phyloP scores from a whole-genome alignment of 2,888 invertebrate genomes.

The Beris chalybata region DNA sequence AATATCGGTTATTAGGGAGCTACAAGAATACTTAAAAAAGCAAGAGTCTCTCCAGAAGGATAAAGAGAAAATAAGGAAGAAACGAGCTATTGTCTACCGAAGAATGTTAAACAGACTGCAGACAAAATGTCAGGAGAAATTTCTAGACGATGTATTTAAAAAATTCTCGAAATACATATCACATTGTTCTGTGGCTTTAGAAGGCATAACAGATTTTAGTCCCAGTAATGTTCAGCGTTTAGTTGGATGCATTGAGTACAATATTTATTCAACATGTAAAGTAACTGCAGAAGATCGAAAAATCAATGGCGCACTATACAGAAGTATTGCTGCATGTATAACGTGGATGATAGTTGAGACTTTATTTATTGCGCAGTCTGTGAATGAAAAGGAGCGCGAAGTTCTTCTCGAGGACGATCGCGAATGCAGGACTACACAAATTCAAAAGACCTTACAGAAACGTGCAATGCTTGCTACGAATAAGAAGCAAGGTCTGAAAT shows the following conservation, averaged over 20 bases:
- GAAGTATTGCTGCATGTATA: constrained; percentile 2
- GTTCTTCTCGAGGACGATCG: background rate
- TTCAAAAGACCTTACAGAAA: background rate
- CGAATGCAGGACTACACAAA: background rate
- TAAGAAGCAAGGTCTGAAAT: background rate
- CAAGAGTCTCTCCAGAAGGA: constrained; percentile 5
- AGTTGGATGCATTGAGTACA: constrained; percentile 10
- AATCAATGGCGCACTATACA: constrained; percentile 10
- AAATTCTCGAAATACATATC: constrained; percentile 17
- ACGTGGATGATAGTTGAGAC: constrained; percentile 10
- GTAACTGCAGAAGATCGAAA: constrained; percentile 10
- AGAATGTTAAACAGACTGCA: constrained; percentile 7
- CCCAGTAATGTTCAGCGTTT: constrained; percentile 22
- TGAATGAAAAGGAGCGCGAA: background rate
- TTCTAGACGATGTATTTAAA: constrained; percentile 1
- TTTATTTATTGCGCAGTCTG: constrained; percentile 3
- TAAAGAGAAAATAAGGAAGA: background rate
- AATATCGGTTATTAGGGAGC: background rate
- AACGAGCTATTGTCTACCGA: background rate
- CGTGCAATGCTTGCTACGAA: constrained; percentile 17
- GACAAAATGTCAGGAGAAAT: constrained; percentile 3
- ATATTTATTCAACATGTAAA: constrained; percentile 20
- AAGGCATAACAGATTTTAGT: constrained; percentile 8
- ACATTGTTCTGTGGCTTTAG: constrained; percentile 1
- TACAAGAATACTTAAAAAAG: constrained; percentile 10